Evolutionary conservation across 2,113 vertebrate genomes (phyloP).

Genomic region (Tinamus guttatus): DNA sequence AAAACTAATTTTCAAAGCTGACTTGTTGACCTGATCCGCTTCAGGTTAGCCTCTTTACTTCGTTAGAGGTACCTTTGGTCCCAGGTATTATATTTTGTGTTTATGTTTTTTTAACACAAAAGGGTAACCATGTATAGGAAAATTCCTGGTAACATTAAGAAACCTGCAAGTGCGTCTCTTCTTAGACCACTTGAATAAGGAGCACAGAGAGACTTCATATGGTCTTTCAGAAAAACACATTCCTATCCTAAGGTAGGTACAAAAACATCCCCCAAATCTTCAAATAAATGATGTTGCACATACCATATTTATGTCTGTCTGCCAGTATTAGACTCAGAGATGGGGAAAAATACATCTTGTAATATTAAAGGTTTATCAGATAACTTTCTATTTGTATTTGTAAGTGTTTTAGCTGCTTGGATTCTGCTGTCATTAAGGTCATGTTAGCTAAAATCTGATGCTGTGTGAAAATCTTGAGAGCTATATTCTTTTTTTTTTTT

Average conservation of each 20-base stretch:
- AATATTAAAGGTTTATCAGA: neutral
- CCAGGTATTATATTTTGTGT: neutral
- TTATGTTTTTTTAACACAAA: neutral
- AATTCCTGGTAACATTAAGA: neutral
- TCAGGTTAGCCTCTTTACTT: neutral
- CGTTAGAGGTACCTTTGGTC: neutral
- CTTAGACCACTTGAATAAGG: neutral
- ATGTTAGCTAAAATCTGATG: neutral
- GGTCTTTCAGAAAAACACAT: neutral
- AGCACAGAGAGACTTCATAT: neutral
- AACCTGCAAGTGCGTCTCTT: neutral
- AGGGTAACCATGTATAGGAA: neutral
- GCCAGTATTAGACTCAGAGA: neutral
- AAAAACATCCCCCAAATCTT: neutral
- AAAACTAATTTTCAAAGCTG: neutral
- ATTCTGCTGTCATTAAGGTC: neutral
- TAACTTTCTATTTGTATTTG: neutral
- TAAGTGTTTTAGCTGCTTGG: neutral
- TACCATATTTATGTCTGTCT: neutral
- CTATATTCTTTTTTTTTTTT: neutral
- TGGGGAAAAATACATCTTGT: neutral
- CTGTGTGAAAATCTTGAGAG: neutral
- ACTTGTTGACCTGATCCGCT: neutral
- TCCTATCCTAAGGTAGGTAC: neutral
- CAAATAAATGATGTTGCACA: neutral